Percentiles rank a stretch among this genome's conserved stretches.
These are phyloP conservation scores for Manis crassicaudata DNA, from an alignment of 2,797 vertebrate genomes.

Conservation along the genomic window DNA sequence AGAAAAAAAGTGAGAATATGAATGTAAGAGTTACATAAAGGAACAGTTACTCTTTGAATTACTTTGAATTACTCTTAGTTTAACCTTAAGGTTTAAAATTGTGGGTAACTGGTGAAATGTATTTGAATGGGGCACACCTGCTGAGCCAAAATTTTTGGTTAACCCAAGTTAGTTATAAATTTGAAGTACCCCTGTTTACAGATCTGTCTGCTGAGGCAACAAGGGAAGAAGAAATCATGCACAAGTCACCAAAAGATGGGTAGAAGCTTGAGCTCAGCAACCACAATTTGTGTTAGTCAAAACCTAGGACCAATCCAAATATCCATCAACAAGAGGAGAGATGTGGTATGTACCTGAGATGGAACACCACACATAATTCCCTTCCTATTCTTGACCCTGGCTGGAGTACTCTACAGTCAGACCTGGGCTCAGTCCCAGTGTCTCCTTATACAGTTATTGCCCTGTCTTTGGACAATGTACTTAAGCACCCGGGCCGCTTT, in stretches of 20 bases:
- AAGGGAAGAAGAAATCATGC: background rate
- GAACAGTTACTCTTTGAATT: background rate
- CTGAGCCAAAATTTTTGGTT: background rate
- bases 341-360: background rate
- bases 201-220: background rate
- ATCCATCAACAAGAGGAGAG: background rate
- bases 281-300: background rate
- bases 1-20: background rate
- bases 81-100: conserved; percentile 43
- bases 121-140: background rate
- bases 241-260: background rate
- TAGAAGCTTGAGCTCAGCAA: background rate
- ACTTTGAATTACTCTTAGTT: background rate
- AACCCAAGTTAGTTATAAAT: background rate
- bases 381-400: background rate
- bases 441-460: background rate
- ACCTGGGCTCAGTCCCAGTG: background rate
- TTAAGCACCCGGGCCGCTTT: background rate
- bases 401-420: background rate
- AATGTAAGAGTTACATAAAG: background rate
- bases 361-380: background rate
- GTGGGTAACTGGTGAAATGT: background rate
- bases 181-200: background rate
- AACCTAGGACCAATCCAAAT: background rate
- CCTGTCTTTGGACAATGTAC: background rate